Evolutionary conservation across 2,113 vertebrate genomes (phyloP), one percentile per base, ranked within the genome.

Genomic region (Anarhynchus alexandrinus): DNA sequence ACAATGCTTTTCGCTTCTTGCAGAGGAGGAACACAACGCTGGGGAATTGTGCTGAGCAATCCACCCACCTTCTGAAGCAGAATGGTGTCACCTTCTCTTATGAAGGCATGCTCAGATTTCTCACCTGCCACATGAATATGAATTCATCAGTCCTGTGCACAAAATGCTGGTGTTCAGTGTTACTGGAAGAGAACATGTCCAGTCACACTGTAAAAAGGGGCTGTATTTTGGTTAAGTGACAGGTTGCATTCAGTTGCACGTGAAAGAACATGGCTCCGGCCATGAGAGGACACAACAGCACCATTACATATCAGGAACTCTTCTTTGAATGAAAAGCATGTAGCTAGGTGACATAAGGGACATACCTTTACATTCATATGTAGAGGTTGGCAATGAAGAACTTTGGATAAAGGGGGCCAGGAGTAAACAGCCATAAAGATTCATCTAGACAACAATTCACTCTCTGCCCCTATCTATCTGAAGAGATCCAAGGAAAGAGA

Each of bases 71-170:
- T 8, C 17, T 72, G 49, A 70, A 38, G 36, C 47, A 73, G 59
- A 43, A 43, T 27, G 27, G 14, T 11, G 66, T 87, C 27, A 43
- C 6, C 0, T 1, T 27, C 30, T 73, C 30, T 64, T 81, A 8
- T 34, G 19, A 77, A 83, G 27, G 7, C 15, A 34, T 65, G 26
- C 21, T 83, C 49, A 77, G 21, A 22, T 69, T 83, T 92, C 57
- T 82, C 25, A 82, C 11, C 38, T 32, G 8, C 38, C 51, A 45
- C 26, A 38, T 0, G 0, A 65, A 34, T 23, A 57, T 11, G 29
- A 59, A 61, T 65, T 34, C 49, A 51, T 51, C 49, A 51, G 22
- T 51, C 47, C 47, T 71, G 19, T 43, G 45, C 34, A 47, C 5
- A 67, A 88, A 82, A 71, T 19, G 2, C 2, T 49, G 16, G 29